These are phyloP conservation scores for Cercopithecus neglectus DNA, from an alignment of 2,797 vertebrate genomes.

Conservation along the genomic window DNA sequence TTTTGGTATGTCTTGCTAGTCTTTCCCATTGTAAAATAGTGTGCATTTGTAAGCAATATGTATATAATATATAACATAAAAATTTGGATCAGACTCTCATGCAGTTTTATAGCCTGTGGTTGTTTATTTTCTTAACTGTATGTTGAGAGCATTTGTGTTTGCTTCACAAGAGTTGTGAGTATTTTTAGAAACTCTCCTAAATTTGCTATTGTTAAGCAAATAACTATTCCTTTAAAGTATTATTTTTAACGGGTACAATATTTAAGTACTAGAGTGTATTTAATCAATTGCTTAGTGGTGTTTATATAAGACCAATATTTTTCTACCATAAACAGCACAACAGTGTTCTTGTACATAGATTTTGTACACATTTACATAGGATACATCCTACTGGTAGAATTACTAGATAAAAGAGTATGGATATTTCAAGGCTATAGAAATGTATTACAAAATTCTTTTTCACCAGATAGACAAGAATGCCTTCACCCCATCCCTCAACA, in stretches of 20 bases:
- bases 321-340: neutral
- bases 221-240: slow-evolving; percentile 15
- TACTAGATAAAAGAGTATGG: neutral
- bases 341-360: neutral
- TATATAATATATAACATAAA: slow-evolving; percentile 15
- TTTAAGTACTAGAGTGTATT: slow-evolving; percentile 22
- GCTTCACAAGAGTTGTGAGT: slow-evolving; percentile 26
- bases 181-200: slow-evolving; percentile 44
- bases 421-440: slow-evolving; percentile 10
- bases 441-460: neutral
- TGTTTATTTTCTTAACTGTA: slow-evolving; percentile 36
- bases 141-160: slow-evolving; percentile 49
- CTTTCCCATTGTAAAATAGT: neutral
- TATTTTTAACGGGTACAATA: slow-evolving; percentile 20
- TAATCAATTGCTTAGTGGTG: neutral
- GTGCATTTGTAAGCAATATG: neutral
- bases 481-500: neutral
- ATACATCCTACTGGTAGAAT: neutral
- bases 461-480: neutral
- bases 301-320: neutral
- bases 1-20: neutral
- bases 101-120: neutral
- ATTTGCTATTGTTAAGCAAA: slow-evolving; percentile 40
- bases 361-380: slow-evolving; percentile 11
- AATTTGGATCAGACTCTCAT: slow-evolving; percentile 17